phyloP scores from a whole-genome alignment of 2,113 vertebrate genomes.

The Triplophysa dalaica region DNA sequence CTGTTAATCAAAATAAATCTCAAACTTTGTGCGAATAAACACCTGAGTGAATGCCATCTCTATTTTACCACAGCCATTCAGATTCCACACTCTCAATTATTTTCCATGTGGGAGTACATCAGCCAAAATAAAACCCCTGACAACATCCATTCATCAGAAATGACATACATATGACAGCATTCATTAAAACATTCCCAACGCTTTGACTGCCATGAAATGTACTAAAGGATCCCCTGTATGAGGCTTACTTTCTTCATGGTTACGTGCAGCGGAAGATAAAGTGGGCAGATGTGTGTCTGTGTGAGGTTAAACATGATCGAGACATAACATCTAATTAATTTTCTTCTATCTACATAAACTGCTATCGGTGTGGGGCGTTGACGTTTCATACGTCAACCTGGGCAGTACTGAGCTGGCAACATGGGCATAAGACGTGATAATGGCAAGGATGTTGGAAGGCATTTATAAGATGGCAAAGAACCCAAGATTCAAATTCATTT shows the following conservation, averaged over 20 bases:
- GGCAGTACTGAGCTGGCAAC: not conserved
- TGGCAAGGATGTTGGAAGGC: not conserved
- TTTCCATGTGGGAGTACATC: constrained; percentile 4
- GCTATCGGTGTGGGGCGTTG: not conserved
- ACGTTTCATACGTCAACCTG: not conserved
- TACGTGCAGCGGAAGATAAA: constrained; percentile 71
- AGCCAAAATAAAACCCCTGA: constrained; percentile 21
- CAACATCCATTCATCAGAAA: constrained; percentile 24
- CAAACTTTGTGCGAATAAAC: not conserved
- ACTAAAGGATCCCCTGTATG: constrained; percentile 15
- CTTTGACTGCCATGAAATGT: constrained; percentile 39
- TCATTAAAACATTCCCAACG: constrained; percentile 26
- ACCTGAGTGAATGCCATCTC: not conserved
- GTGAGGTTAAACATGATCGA: not conserved
- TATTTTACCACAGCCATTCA: not conserved
- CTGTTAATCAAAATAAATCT: not conserved
- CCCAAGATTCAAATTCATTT: not conserved
- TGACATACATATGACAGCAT: constrained; percentile 31
- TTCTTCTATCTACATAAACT: not conserved
- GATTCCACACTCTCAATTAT: constrained; percentile 17
- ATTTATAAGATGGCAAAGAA: not conserved
- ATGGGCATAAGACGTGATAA: not conserved
- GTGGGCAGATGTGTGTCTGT: constrained; percentile 24
- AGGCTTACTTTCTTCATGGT: constrained; percentile 62
- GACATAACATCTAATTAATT: not conserved